Base-by-base conservation (phyloP, 2,113 vertebrate genomes). In the Mesoclemmys tuberculata region DNA sequence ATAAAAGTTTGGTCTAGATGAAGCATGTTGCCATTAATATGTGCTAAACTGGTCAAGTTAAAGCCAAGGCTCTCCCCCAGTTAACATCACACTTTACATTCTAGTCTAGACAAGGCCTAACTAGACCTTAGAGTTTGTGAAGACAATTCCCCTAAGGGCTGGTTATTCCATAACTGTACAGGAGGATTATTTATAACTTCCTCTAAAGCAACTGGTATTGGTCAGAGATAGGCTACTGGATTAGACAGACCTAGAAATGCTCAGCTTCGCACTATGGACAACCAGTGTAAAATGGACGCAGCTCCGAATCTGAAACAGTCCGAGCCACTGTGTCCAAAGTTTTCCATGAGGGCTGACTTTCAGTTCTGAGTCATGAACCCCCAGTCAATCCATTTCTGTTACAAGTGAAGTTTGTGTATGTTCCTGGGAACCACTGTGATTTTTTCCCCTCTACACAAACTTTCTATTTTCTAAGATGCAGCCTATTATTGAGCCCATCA, bases 241-340 rank as follows among this genome's bases (percentile, higher is more conserved):
- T 54, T 82, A 81, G 31, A 90, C 64, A 90, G 84, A 87, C 80
- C 93, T 85, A 85, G 74, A 93, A 93, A 92, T 24, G 84, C 58
- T 83, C 61, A 44, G 2, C 2, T 82, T 88, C 83, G 51, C 51
- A 89, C 68, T 46, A 68, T 74, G 75, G 41, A 75, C 85, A 90
- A 82, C 75, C 84, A 95, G 88, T 54, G 83, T 81, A 44, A 41
- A 35, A 29, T 24, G 64, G 49, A 13, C 78, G 52, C 80, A 91
- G 38, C 75, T 52, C 80, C 90, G 86, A n/a, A 95, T 85, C 90
- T 0, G 0, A 93, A 88, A 55, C 90, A 94, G 92, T 87, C 5
- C 35, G 35, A 26, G 85, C 38, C 61, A 94, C 55, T 71, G 75
- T 6, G 27, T 91, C 54, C 80, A 87, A 2, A 55, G 74, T 92